A percentile compares a stretch with the other conserved stretches of the same genome.
Conservation (phyloP, 23 tunicate species). For the Trididemnum clinides region DNA sequence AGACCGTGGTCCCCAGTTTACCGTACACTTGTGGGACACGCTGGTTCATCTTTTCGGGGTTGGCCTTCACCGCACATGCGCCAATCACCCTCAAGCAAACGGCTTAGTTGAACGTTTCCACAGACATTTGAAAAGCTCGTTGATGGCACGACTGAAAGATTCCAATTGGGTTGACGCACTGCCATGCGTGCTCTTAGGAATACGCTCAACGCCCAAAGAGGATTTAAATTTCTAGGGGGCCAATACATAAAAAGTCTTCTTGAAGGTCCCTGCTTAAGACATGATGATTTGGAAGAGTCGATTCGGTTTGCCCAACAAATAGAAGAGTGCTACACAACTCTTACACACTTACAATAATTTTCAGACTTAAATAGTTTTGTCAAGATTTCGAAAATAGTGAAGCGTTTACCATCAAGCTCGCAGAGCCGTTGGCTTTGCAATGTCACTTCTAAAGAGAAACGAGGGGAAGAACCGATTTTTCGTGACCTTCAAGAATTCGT, state of each 20-base stretch:
- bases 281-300: background rate
- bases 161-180: too few species aligned
- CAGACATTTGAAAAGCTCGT: too few species aligned
- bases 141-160: too few species aligned
- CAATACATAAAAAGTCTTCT: background rate
- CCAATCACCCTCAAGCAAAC: too few species aligned
- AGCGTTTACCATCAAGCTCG: background rate
- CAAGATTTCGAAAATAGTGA: background rate
- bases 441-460: background rate
- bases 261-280: background rate
- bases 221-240: too few species aligned
- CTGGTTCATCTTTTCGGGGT: too few species aligned
- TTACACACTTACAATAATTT: background rate
- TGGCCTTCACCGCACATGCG: too few species aligned
- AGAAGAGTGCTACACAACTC: background rate
- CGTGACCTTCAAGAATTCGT: background rate
- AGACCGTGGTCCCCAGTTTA: too few species aligned
- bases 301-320: background rate
- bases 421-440: background rate
- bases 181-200: too few species aligned
- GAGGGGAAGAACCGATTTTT: background rate
- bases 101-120: too few species aligned
- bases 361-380: conserved; percentile 6
- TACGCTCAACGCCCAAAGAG: too few species aligned
- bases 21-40: too few species aligned